These are phyloP conservation scores for Peromyscus californicus DNA, from an alignment of 2,113 vertebrate species.

Conservation along the genomic window DNA sequence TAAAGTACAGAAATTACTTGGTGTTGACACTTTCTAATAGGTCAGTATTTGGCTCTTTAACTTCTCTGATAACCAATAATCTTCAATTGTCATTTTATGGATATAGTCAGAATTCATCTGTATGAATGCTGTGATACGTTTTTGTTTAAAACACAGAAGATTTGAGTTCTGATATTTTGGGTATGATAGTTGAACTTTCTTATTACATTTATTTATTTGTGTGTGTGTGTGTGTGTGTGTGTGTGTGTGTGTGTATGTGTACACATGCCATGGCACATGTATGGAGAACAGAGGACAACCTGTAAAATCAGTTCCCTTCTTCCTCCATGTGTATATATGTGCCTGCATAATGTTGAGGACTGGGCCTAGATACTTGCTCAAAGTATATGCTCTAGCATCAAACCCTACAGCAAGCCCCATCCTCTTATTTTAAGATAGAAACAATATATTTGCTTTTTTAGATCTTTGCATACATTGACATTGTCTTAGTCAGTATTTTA, in stretches of 20 bases:
- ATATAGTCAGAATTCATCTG: not conserved
- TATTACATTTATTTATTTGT: not conserved
- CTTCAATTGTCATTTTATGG: constrained; percentile 8
- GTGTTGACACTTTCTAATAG: too few relatives aligned
- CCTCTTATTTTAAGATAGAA: constrained; percentile 45
- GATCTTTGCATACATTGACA: not conserved
- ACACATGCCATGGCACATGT: too few relatives aligned
- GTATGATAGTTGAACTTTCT: constrained; percentile 3
- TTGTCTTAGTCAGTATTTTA: not conserved
- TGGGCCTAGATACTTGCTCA: not conserved
- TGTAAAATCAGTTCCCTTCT: not conserved
- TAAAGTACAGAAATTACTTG: not conserved
- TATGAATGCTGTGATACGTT: not conserved
- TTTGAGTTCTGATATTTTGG: constrained; percentile 15
- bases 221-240: not conserved
- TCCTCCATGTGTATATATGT: not conserved
- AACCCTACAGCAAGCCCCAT: not conserved
- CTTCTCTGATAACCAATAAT: not conserved
- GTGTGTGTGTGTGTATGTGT: not conserved
- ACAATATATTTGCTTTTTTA: not conserved
- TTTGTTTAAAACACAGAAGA: constrained; percentile 31
- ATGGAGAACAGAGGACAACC: not conserved
- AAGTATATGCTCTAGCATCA: not conserved
- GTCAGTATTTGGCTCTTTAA: constrained; percentile 22
- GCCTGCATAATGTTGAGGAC: not conserved